A percentile compares a stretch with the other conserved stretches of the same genome.
phyloP scores from a whole-genome alignment of 2,888 invertebrate species.

The Ryuthela nishihirai region DNA sequence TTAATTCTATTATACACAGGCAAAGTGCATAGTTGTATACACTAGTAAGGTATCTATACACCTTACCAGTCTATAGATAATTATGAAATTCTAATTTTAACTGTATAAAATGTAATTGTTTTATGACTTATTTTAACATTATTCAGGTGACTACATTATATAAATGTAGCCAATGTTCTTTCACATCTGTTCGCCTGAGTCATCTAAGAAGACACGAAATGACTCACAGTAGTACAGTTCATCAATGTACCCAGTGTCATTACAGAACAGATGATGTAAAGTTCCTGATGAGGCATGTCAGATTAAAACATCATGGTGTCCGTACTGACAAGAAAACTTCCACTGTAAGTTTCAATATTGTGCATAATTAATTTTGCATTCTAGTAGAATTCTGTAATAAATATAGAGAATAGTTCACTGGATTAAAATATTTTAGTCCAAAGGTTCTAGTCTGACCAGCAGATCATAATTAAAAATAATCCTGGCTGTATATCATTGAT shows the following conservation, averaged over 20 bases:
- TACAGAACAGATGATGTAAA: conserved; percentile 47
- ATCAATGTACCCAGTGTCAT: conserved; percentile 46
- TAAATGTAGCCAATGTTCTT: conserved; percentile 50
- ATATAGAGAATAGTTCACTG: neutral
- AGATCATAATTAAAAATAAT: too few species aligned
- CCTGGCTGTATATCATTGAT: too few species aligned
- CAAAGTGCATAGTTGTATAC: too few species aligned
- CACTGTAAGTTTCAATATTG: too few species aligned
- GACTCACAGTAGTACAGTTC: conserved; percentile 46
- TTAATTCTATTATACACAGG: too few species aligned
- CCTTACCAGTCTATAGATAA: too few species aligned
- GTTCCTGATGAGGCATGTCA: conserved; percentile 45
- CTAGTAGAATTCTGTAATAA: neutral
- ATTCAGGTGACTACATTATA: conserved; percentile 44
- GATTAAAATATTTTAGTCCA: too few species aligned
- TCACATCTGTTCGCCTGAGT: conserved; percentile 49
- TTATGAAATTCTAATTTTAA: neutral
- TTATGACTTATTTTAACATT: neutral
- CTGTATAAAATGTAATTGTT: neutral
- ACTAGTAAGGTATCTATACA: too few species aligned
- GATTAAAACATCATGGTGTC: conserved; percentile 45
- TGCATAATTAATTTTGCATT: neutral
- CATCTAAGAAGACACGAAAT: conserved; percentile 51
- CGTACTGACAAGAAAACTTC: too few species aligned
- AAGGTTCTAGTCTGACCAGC: too few species aligned